Percentiles rank a stretch among this genome's conserved stretches.
phyloP scores from a whole-genome alignment of 23 tunicate genomes.

The Diplosoma virens region DNA sequence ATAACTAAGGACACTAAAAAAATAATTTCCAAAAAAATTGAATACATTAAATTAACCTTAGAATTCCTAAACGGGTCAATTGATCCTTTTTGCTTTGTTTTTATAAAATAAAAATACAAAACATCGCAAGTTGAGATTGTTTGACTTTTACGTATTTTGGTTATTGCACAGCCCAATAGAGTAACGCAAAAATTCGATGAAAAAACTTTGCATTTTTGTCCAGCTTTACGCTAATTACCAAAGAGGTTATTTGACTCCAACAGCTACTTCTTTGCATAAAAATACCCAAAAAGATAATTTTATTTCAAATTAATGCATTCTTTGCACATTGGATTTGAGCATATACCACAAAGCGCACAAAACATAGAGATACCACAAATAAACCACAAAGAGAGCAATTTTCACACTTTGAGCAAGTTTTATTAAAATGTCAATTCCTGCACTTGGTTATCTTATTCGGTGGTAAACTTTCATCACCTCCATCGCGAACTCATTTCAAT shows the following conservation, averaged over 20 bases:
- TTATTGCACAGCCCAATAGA: too few relatives aligned
- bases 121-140: too few relatives aligned
- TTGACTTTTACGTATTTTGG: too few relatives aligned
- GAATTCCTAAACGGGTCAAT: too few relatives aligned
- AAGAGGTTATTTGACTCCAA: neutral
- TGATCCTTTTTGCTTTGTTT: too few relatives aligned
- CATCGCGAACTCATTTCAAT: neutral
- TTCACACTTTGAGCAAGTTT: neutral
- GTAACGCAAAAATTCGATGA: constrained; percentile 3
- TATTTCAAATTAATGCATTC: neutral
- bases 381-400: constrained; percentile 1
- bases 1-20: too few relatives aligned
- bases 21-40: too few relatives aligned
- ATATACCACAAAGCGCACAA: too few relatives aligned
- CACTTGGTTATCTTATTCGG: neutral
- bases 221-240: constrained; percentile 7
- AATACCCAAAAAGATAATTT: constrained; percentile 2
- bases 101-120: too few relatives aligned
- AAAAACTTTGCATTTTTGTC: constrained; percentile 14
- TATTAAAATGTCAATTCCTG: neutral
- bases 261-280: constrained; percentile 11
- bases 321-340: neutral
- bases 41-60: too few relatives aligned
- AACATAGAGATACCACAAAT: constrained; percentile 5
- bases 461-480: neutral